Evolutionary conservation across 2,888 invertebrate species (phyloP).

Genomic region (Pterostichus niger): DNA sequence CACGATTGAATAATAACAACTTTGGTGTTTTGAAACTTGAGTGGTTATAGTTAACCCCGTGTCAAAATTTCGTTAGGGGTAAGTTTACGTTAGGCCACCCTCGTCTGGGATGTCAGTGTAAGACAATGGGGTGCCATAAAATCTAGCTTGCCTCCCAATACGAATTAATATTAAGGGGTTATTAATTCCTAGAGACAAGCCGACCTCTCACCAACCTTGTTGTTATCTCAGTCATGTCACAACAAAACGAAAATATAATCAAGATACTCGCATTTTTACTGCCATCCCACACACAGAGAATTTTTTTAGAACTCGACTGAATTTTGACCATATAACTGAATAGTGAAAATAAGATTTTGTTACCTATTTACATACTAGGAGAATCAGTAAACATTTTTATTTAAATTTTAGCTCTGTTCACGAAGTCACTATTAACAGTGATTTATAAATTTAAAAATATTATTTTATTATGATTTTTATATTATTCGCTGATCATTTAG

Average conservation of each 20-base stretch:
- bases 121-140: conserved; percentile 32
- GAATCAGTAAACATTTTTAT: too few species aligned
- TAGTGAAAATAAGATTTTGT: too few species aligned
- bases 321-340: too few species aligned
- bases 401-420: too few species aligned
- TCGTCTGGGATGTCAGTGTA: conserved; percentile 22
- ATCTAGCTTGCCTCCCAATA: conserved; percentile 28
- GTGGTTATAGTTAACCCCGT: not conserved
- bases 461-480: not conserved
- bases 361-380: too few species aligned
- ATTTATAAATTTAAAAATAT: not conserved
- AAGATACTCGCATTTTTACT: conserved; percentile 11
- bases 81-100: conserved; percentile 3
- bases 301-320: not conserved
- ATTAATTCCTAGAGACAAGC: conserved; percentile 55
- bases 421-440: not conserved
- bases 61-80: not conserved
- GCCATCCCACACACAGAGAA: not conserved
- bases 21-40: not conserved
- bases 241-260: conserved; percentile 11
- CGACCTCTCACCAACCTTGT: conserved; percentile 47
- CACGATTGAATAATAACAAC: too few species aligned
- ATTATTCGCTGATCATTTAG: conserved; percentile 1
- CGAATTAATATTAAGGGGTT: conserved; percentile 63
- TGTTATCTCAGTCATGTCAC: not conserved